Conservation (phyloP, 2,797 vertebrate genomes). For the Tokudaia tokunoshimensis region DNA sequence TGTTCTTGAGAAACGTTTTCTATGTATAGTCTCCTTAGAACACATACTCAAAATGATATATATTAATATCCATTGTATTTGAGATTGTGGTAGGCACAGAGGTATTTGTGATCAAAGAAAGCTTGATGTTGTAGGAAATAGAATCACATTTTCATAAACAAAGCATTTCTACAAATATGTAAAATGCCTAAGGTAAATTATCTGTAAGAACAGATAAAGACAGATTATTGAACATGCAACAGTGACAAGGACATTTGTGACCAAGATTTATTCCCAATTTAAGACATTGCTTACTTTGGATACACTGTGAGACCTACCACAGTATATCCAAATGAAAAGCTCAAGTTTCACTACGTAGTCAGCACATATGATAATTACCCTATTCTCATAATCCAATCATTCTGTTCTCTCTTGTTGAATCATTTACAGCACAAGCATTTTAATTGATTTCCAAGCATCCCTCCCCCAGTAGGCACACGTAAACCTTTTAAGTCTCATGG, state of each 20-base stretch:
- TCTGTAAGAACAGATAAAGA: background rate
- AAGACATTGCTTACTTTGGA: background rate
- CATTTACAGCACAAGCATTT: background rate
- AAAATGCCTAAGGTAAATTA: background rate
- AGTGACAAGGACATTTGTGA: background rate
- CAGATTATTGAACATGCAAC: background rate
- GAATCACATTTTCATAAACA: constrained; percentile 23
- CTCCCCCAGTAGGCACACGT: background rate
- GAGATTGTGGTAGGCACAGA: background rate
- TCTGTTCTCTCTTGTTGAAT: background rate
- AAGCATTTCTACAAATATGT: background rate
- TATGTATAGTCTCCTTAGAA: constrained; percentile 6
- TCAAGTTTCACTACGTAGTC: background rate
- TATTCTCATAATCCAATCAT: background rate
- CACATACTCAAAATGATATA: constrained; percentile 10
- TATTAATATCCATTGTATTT: constrained; percentile 20
- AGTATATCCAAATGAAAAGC: background rate
- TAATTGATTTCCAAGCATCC: background rate
- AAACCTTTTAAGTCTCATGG: background rate
- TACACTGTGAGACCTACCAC: background rate
- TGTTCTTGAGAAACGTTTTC: background rate
- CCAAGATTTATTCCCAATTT: background rate
- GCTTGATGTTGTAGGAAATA: background rate
- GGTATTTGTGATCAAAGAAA: background rate
- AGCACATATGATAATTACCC: background rate